Conservation (phyloP, 2,113 vertebrate species). For the Cynocephalus volans region DNA sequence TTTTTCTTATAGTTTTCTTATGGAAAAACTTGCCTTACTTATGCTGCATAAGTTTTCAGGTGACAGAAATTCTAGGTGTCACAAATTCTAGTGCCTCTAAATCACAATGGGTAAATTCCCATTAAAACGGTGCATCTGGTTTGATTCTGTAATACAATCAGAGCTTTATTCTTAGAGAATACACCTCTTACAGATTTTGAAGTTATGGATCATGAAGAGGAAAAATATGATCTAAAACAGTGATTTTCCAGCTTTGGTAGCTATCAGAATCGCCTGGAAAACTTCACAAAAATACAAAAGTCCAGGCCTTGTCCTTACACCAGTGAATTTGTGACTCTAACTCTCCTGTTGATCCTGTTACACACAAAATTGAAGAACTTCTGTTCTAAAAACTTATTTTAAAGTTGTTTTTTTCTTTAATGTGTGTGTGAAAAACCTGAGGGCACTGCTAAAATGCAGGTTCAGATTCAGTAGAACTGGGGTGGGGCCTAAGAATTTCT, state of each 20-base stretch:
- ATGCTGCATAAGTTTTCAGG: neutral
- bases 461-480: neutral
- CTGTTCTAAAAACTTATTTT: neutral
- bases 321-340: neutral
- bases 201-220: neutral
- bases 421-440: neutral
- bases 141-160: neutral
- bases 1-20: neutral
- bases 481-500: neutral
- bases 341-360: neutral
- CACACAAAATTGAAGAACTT: neutral
- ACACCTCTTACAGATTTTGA: neutral
- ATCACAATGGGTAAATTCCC: neutral
- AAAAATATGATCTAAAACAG: neutral
- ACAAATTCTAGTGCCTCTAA: neutral
- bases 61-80: neutral
- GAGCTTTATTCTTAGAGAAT: neutral
- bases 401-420: conserved; percentile 27
- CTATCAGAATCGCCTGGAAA: neutral
- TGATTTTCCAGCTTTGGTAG: neutral
- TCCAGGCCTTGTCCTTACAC: neutral
- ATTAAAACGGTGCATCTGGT: neutral
- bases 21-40: neutral
- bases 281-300: neutral
- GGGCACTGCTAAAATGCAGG: neutral